These are phyloP conservation scores for Delichon dasypus DNA, from an alignment of 2,797 vertebrate species.

Conservation along the genomic window DNA sequence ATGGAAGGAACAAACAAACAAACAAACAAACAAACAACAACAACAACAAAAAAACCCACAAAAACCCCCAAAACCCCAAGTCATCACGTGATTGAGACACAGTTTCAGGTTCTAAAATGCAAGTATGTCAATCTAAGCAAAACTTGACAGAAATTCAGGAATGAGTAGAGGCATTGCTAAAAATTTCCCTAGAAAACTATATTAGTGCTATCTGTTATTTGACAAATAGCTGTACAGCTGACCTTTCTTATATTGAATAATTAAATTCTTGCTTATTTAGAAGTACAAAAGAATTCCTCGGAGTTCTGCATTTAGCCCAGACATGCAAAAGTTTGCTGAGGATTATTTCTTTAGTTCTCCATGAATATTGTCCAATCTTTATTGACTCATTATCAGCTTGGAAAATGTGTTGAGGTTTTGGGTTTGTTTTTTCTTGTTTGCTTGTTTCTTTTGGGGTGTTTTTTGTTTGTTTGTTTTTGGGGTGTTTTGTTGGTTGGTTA, in stretches of 20 bases:
- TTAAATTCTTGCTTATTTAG: not conserved
- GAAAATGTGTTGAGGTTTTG: not conserved
- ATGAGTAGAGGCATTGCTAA: not conserved
- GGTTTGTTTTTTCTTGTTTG: not conserved
- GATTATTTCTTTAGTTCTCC: not conserved
- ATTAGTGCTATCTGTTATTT: not conserved
- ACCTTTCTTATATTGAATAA: not conserved
- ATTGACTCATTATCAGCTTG: not conserved
- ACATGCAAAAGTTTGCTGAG: not conserved
- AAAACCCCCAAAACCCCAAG: accelerated
- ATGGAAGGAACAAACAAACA: not conserved
- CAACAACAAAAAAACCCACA: not conserved
- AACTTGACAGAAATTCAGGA: not conserved
- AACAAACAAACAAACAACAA: too few relatives aligned
- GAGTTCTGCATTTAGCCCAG: not conserved
- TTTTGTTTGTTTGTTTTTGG: not conserved
- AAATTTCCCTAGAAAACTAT: not conserved
- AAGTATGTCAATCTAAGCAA: not conserved
- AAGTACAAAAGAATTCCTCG: not conserved
- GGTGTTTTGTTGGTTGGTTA: not conserved
- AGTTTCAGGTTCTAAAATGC: not conserved
- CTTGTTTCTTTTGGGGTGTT: not conserved
- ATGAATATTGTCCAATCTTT: not conserved
- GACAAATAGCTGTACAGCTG: not conserved
- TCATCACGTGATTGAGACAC: not conserved